Conservation (phyloP, 2,888 invertebrate genomes). For the Xylota segnis region DNA sequence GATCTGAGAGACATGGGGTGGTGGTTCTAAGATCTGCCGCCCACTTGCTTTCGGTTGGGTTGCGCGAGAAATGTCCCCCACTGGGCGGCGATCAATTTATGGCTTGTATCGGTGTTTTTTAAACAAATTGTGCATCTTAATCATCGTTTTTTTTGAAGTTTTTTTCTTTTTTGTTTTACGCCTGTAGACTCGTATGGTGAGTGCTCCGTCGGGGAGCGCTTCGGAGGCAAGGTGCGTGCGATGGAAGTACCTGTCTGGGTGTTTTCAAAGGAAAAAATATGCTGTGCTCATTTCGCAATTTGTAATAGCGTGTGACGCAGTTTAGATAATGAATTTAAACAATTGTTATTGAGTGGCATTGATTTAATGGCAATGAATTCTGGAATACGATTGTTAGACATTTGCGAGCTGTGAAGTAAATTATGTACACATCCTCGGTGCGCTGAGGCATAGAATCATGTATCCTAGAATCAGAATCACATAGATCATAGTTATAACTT, state of each 20-base stretch:
- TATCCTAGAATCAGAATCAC: too few relatives aligned
- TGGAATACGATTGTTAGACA: too few relatives aligned
- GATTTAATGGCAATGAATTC: not conserved
- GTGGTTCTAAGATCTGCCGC: constrained; percentile 66
- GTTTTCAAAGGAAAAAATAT: constrained; percentile 2
- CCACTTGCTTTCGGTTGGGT: constrained; percentile 53
- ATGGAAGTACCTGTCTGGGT: constrained; percentile 23
- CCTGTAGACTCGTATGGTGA: constrained; percentile 33
- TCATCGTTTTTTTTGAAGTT: constrained; percentile 52
- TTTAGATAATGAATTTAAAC: constrained; percentile 14
- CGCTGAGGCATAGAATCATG: too few relatives aligned
- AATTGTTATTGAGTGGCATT: constrained; percentile 7
- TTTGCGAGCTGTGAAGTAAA: too few relatives aligned
- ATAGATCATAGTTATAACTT: too few relatives aligned
- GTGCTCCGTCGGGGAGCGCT: constrained; percentile 34
- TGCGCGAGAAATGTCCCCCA: constrained; percentile 45
- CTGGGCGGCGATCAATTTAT: constrained; percentile 67
- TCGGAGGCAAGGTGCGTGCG: constrained; percentile 4
- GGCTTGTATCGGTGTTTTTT: constrained; percentile 64
- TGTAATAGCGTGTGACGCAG: constrained; percentile 19
- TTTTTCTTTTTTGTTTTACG: constrained; percentile 27
- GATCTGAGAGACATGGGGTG: constrained; percentile 57
- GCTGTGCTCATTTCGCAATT: constrained; percentile 32
- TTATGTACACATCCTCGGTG: too few relatives aligned
- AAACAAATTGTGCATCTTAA: constrained; percentile 68